A percentile compares a stretch with the other conserved stretches of the same genome.
Evolutionary conservation across 2,113 vertebrate genomes (phyloP).

Genomic region (Pristiophorus japonicus): DNA sequence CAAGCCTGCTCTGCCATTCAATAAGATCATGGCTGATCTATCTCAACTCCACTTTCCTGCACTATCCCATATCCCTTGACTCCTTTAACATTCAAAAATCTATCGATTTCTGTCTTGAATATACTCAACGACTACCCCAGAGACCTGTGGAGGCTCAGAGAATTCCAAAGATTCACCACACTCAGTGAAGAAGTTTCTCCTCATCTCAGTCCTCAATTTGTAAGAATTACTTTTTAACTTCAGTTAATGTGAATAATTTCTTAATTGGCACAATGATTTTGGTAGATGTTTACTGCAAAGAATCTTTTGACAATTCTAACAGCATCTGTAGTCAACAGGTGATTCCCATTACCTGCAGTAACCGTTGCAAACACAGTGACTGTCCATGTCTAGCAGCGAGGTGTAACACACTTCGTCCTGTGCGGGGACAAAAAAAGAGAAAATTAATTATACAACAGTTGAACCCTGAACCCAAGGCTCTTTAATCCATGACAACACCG

Average conservation of each 20-base stretch:
- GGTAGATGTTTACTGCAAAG: conserved; percentile 13
- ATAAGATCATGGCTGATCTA: no score
- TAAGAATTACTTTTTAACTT: neutral
- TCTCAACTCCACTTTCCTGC: no score
- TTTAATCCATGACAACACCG: neutral
- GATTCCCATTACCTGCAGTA: conserved; percentile 75
- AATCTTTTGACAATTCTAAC: conserved; percentile 40
- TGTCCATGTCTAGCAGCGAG: conserved; percentile 84
- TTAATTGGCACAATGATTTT: neutral
- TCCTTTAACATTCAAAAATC: no score
- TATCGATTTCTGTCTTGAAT: no score
- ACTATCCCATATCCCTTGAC: no score
- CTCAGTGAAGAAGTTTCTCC: no score
- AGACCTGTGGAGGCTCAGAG: no score
- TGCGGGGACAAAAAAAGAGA: neutral
- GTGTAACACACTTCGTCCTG: conserved; percentile 88
- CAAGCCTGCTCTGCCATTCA: no score
- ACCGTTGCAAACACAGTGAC: conserved; percentile 83
- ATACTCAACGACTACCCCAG: no score
- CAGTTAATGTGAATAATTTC: neutral
- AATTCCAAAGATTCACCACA: no score
- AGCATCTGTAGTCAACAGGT: neutral
- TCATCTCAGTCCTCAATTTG: no score
- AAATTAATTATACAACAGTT: neutral
- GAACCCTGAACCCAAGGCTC: neutral